A percentile compares a stretch with the other conserved stretches of the same genome.
Conservation (phyloP, 2,113 vertebrate species). For the Mola mola region DNA sequence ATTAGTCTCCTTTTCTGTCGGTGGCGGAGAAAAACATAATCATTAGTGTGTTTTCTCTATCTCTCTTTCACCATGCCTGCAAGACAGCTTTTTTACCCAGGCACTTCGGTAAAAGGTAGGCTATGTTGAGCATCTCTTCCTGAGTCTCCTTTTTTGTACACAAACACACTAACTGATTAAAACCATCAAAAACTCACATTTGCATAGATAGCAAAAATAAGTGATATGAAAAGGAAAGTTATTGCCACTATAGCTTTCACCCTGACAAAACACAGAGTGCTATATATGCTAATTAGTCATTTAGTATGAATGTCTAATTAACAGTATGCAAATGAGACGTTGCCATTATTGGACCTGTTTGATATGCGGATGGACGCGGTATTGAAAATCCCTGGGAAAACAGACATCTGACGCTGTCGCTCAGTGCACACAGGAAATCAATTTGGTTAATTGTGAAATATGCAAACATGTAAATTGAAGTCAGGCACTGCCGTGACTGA, state of each 20-base stretch:
- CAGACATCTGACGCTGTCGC: slow-evolving; percentile 34
- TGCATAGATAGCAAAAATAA: slow-evolving; percentile 70
- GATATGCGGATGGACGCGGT: slow-evolving; percentile 68
- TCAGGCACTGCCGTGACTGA: slow-evolving; percentile 48
- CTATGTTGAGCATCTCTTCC: slow-evolving; percentile 29
- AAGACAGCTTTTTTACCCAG: slow-evolving; percentile 36
- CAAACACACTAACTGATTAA: slow-evolving; percentile 56
- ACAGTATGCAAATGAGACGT: slow-evolving; percentile 80
- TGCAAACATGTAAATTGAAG: slow-evolving; percentile 80
- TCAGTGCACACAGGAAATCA: slow-evolving; percentile 71
- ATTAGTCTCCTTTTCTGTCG: slow-evolving; percentile 54
- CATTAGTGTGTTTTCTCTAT: slow-evolving; percentile 51
- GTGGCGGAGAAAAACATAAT: slow-evolving; percentile 31
- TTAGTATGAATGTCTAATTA: slow-evolving; percentile 82
- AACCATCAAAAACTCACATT: slow-evolving; percentile 61
- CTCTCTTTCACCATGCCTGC: slow-evolving; percentile 27
- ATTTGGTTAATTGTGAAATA: slow-evolving; percentile 84
- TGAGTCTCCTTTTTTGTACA: background rate
- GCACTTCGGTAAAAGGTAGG: slow-evolving; percentile 31
- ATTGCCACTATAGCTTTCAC: slow-evolving; percentile 66
- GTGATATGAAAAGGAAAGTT: slow-evolving; percentile 72
- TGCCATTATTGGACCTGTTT: slow-evolving; percentile 74
- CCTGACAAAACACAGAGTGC: slow-evolving; percentile 67
- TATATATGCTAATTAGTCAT: slow-evolving; percentile 80
- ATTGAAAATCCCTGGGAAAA: slow-evolving; percentile 65